Evolutionary conservation across 2,888 invertebrate genomes (phyloP).

Genomic region (Apotomis capreana): DNA sequence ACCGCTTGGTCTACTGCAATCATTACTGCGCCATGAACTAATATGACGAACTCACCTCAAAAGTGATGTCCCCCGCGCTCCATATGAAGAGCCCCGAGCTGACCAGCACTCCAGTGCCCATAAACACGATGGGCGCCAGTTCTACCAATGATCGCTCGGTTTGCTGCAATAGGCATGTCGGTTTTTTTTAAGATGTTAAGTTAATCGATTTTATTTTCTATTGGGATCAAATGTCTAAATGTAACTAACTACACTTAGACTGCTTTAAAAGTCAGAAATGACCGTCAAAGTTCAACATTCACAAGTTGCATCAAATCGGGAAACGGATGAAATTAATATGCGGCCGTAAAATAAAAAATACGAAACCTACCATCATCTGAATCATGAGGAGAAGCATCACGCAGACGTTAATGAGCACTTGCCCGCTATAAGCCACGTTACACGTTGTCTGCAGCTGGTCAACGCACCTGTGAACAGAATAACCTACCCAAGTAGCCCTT

Average conservation of each 20-base stretch:
- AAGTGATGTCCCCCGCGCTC: conserved; percentile 45
- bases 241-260: too few species aligned
- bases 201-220: too few species aligned
- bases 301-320: too few species aligned
- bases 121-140: conserved; percentile 21
- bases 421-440: conserved; percentile 16
- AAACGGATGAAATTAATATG: too few species aligned
- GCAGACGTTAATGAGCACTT: conserved; percentile 27
- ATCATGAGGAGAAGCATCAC: conserved; percentile 23
- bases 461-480: conserved; percentile 20
- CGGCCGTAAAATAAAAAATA: too few species aligned
- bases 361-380: conserved; percentile 32
- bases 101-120: conserved; percentile 29
- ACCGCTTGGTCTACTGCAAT: conserved; percentile 34
- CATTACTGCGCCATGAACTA: neutral
- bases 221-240: too few species aligned
- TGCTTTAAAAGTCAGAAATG: too few species aligned
- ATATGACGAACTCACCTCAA: conserved; percentile 37
- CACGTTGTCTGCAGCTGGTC: conserved; percentile 17
- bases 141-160: conserved; percentile 38
- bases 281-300: too few species aligned
- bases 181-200: too few species aligned
- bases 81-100: conserved; percentile 45
- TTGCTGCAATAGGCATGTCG: conserved; percentile 9
- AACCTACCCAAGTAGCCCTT: too few species aligned